Evolutionary conservation across 1,140 invertebrate genomes (phyloP).

Genomic region (Archegozetes longisetosus): DNA sequence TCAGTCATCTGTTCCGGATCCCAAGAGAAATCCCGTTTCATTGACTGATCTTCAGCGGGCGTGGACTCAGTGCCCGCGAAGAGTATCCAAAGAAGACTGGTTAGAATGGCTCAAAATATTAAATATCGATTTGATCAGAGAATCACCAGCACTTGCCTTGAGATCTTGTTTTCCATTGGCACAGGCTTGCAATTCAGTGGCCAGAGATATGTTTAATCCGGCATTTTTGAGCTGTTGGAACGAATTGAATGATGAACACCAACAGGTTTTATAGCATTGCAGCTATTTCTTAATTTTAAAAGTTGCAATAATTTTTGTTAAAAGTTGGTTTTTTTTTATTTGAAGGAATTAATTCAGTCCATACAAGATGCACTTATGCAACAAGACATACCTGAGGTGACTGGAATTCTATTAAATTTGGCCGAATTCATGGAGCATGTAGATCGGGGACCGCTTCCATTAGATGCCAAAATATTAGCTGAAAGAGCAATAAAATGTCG

Average conservation of each 20-base stretch:
- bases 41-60: constrained; percentile 13
- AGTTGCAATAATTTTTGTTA: too few species aligned
- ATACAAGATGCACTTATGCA: constrained; percentile 76
- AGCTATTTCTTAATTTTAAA: neutral
- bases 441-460: constrained; percentile 75
- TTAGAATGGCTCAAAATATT: constrained; percentile 83
- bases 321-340: neutral
- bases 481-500: constrained; percentile 42
- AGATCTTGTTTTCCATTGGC: constrained; percentile 76
- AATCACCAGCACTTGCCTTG: constrained; percentile 83
- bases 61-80: constrained; percentile 34
- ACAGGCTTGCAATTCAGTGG: constrained; percentile 79
- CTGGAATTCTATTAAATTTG: constrained; percentile 90
- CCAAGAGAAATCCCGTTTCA: constrained; percentile 10
- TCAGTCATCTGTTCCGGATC: neutral
- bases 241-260: constrained; percentile 62
- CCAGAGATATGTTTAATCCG: constrained; percentile 91
- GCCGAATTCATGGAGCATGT: constrained; percentile 99
- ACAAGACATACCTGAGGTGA: constrained; percentile 88
- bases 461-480: constrained; percentile 58
- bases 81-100: constrained; percentile 96
- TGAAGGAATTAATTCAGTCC: constrained; percentile 58
- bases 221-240: constrained; percentile 99
- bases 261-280: constrained; percentile 32
- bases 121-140: constrained; percentile 81